Evolutionary conservation across 35 echinoderm and acorn worm genomes (phyloP).

Genomic region (Ptychodera flava): DNA sequence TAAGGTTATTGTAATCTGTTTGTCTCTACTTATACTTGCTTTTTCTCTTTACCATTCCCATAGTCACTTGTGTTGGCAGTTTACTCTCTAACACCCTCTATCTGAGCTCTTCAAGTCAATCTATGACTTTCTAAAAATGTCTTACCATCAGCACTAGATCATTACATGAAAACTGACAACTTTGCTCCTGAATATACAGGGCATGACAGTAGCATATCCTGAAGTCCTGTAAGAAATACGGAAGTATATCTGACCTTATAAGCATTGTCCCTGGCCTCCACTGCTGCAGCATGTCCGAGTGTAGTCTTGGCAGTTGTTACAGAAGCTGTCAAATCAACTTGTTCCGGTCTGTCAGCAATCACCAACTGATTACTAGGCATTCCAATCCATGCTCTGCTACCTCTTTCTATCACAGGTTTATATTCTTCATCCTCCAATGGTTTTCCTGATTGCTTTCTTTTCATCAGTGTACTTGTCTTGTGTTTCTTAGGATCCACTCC

Average conservation of each 20-base stretch:
- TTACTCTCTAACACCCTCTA: no score
- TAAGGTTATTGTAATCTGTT: no score
- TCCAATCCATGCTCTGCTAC: slow-evolving; percentile 60
- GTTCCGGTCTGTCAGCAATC: slow-evolving; percentile 16
- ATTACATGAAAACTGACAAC: no score
- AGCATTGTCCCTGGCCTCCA: slow-evolving; percentile 54
- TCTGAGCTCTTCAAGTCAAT: no score
- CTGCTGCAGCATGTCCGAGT: slow-evolving; percentile 53
- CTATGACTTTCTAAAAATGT: no score
- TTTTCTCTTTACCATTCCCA: no score
- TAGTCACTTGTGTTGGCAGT: no score
- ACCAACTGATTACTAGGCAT: slow-evolving; percentile 42
- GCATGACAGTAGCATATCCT: no score
- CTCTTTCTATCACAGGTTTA: slow-evolving; percentile 73
- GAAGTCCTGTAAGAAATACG: no score
- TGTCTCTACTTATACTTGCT: no score
- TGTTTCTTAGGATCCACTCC: slow-evolving; percentile 82
- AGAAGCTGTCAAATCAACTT: slow-evolving; percentile 37
- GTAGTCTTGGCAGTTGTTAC: slow-evolving; percentile 68
- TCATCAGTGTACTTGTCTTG: slow-evolving; percentile 78
- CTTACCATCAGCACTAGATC: no score
- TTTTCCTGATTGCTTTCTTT: slow-evolving; percentile 78
- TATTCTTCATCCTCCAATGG: slow-evolving; percentile 74
- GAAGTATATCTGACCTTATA: slow-evolving; percentile 81
- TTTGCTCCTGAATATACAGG: no score